Conservation (phyloP, 2,888 invertebrate species). For the Cephus pygmeus region DNA sequence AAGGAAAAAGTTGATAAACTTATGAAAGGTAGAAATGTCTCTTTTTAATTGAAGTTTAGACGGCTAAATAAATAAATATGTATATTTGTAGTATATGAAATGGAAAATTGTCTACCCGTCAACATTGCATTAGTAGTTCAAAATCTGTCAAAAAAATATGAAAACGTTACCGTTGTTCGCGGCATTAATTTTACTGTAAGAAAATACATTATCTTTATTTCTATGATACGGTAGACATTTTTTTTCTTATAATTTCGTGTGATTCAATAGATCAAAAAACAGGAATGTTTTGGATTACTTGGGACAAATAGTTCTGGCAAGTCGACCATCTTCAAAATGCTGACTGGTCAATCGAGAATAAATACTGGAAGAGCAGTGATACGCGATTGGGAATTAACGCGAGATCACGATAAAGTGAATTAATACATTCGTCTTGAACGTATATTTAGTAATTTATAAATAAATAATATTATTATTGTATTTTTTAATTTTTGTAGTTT, state of each 20-base stretch:
- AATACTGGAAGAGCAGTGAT: slow-evolving; percentile 28
- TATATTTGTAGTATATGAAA: slow-evolving; percentile 20
- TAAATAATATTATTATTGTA: not conserved
- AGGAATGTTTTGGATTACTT: slow-evolving; percentile 36
- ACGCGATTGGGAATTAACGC: slow-evolving; percentile 22
- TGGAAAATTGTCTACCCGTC: slow-evolving; percentile 7
- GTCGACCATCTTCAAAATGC: slow-evolving; percentile 33
- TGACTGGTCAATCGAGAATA: slow-evolving; percentile 24
- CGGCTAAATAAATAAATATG: not conserved
- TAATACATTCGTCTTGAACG: not conserved
- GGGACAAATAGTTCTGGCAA: slow-evolving; percentile 37
- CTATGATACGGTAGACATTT: no score
- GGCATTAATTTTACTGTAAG: slow-evolving; percentile 24
- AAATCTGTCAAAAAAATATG: slow-evolving; percentile 25
- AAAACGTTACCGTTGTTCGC: slow-evolving; percentile 8
- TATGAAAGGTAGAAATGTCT: slow-evolving; percentile 7
- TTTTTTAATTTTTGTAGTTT: slow-evolving; percentile 21
- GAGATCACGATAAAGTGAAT: slow-evolving; percentile 19
- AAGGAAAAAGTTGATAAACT: slow-evolving; percentile 9
- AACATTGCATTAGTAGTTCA: slow-evolving; percentile 25
- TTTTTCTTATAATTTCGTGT: no score
- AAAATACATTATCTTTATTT: not conserved
- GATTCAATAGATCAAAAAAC: slow-evolving; percentile 22
- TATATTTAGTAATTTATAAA: not conserved
- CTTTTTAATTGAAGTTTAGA: not conserved